phyloP scores from a whole-genome alignment of 1,140 invertebrate genomes.

The Reticulitermes speratus region DNA sequence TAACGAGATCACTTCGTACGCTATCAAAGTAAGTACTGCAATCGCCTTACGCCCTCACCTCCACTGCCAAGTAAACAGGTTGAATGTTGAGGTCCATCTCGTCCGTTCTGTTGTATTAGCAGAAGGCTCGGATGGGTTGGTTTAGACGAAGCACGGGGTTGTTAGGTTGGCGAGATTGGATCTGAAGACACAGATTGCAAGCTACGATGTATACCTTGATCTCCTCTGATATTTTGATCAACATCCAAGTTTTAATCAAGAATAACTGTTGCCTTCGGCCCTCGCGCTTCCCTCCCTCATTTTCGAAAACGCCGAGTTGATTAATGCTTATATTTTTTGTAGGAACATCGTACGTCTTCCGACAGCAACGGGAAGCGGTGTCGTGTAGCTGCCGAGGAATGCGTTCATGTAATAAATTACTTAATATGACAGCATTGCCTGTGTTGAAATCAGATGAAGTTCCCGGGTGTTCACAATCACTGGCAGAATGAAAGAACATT shows the following conservation, averaged over 20 bases:
- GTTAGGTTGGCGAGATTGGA: neutral
- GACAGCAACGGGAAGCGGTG: neutral
- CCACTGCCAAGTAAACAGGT: too few relatives aligned
- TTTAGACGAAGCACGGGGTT: too few relatives aligned
- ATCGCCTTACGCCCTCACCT: too few relatives aligned
- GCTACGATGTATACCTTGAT: neutral
- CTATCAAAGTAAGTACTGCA: too few relatives aligned
- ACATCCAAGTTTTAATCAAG: slow-evolving; percentile 16
- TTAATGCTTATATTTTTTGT: neutral
- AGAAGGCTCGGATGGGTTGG: too few relatives aligned
- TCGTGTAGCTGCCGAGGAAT: neutral
- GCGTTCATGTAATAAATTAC: neutral
- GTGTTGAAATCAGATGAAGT: neutral
- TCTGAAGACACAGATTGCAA: neutral
- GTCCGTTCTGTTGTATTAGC: too few relatives aligned
- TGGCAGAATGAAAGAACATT: too few relatives aligned
- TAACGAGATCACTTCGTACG: too few relatives aligned
- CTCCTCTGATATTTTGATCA: neutral
- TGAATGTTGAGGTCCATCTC: too few relatives aligned
- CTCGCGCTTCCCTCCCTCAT: neutral
- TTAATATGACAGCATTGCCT: neutral
- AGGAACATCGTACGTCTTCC: neutral
- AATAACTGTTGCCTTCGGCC: neutral
- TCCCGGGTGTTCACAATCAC: too few relatives aligned
- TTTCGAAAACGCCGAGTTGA: neutral